A percentile compares a stretch with the other conserved stretches of the same genome.
These are phyloP conservation scores for Nothocercus nigrocapillus DNA, from an alignment of 2,113 vertebrate genomes.

Conservation along the genomic window DNA sequence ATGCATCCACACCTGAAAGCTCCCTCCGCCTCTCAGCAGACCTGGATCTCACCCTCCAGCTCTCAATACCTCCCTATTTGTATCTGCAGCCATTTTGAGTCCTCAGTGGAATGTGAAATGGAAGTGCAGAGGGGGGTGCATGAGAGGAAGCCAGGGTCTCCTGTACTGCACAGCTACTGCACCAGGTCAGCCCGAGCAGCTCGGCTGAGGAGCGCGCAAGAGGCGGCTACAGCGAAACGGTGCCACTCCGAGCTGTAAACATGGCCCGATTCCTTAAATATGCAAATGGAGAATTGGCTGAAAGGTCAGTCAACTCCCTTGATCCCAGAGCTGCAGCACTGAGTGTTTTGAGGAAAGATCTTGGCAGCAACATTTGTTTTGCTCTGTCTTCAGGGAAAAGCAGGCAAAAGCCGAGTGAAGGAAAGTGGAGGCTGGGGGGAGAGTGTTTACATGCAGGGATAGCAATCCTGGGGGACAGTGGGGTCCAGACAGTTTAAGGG, in stretches of 20 bases:
- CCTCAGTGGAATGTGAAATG: slow-evolving; percentile 40
- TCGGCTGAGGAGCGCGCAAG: neutral
- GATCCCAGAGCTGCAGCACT: neutral
- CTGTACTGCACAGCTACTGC: neutral
- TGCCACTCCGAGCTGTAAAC: neutral
- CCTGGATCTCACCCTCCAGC: neutral
- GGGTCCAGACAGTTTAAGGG: neutral
- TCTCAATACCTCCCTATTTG: neutral
- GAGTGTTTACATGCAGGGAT: neutral
- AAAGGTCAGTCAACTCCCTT: neutral
- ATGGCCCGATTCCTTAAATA: neutral
- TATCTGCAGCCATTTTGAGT: slow-evolving; percentile 62
- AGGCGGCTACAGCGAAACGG: neutral
- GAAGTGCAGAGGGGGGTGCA: neutral
- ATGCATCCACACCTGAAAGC: neutral
- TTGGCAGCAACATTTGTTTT: neutral
- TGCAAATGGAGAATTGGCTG: neutral
- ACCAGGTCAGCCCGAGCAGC: neutral
- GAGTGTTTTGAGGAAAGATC: neutral
- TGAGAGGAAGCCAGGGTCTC: neutral
- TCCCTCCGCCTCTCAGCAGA: neutral
- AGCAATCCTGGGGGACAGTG: neutral
- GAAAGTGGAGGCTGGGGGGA: neutral
- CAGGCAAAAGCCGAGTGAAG: neutral
- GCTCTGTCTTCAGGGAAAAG: neutral